These are phyloP conservation scores for Scarus forsteni DNA, from an alignment of 2,797 vertebrate species.

Conservation along the genomic window DNA sequence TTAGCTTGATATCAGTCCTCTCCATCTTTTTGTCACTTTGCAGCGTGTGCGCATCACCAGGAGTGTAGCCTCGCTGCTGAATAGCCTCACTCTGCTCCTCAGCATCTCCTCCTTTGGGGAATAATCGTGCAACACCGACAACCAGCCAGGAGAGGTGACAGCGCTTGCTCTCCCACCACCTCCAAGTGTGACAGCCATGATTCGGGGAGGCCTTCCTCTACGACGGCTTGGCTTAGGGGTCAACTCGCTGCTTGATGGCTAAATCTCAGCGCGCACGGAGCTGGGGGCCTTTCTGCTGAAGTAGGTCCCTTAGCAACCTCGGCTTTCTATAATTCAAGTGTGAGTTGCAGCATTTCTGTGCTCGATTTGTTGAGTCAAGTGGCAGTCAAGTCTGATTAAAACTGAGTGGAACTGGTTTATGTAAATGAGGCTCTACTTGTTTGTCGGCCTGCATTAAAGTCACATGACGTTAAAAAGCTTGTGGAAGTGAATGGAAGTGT, in stretches of 20 bases:
- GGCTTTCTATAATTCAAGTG: conserved; percentile 39
- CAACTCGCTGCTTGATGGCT: conserved; percentile 78
- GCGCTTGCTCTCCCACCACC: conserved; percentile 39
- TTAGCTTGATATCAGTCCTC: conserved; percentile 25
- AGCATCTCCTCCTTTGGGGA: conserved; percentile 38
- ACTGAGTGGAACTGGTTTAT: conserved; percentile 55
- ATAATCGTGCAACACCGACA: conserved; percentile 44
- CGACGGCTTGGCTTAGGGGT: conserved; percentile 62
- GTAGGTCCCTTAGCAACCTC: conserved; percentile 56
- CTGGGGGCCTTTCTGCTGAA: conserved; percentile 83
- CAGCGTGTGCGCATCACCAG: conserved; percentile 44
- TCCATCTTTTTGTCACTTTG: conserved; percentile 22
- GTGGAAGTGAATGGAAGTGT: background rate
- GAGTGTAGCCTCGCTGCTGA: conserved; percentile 43
- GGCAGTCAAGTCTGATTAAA: conserved; percentile 69
- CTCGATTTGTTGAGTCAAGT: conserved; percentile 56
- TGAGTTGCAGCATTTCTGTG: conserved; percentile 30
- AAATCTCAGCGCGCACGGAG: conserved; percentile 73
- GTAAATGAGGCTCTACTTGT: conserved; percentile 41
- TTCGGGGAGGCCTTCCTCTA: conserved; percentile 58
- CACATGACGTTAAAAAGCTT: conserved; percentile 14
- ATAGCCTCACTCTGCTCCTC: conserved; percentile 56
- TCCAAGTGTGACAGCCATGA: conserved; percentile 70
- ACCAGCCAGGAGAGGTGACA: conserved; percentile 58
- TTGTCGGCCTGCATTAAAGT: conserved; percentile 15